Base-by-base conservation (phyloP, 2,113 vertebrate genomes). In the Hucho hucho region DNA sequence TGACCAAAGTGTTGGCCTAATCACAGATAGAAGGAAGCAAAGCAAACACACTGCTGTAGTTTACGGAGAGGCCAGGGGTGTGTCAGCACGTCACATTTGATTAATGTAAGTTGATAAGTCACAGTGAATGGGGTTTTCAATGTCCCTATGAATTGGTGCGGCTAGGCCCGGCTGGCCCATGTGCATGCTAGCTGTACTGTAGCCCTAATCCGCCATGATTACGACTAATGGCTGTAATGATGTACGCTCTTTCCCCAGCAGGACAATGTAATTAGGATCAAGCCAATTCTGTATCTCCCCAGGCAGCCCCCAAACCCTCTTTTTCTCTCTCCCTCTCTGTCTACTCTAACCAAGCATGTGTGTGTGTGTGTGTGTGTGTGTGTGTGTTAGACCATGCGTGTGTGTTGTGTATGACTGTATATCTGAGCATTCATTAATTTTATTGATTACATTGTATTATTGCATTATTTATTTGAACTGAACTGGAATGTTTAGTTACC, bases 191-290 rank as follows among this genome's bases (percentile, higher is more conserved):
- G 85, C 86, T 83, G 80, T 65, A 83, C 86, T 83, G 80, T 65
- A 83, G 87, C 90, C 91, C 86, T 94, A 94, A 95, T 94, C 89
- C 90, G 84, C 87, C 86, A 87, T 95, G 93, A 96, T 96, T 95
- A 92, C 87, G 90, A 89, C 92, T 95, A 96, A 96, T 95, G 93
- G 93, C 89, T 92, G 86, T 92, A 93, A 93, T 93, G 95, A 95
- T 93, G 91, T 85, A 82, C 87, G 89, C 90, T 94, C 94, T 92
- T 91, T 91, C 91, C 91, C 80, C 91, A 93, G 92, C 90, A 93
- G 94, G 93, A 92, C 92, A 88, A 88, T 89, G 87, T 87, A 94
- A 94, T 96, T 94, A 95, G 89, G 93, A 95, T 94, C 92, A 95
- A 92, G 92, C 84, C 82, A 92, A 93, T 93, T 94, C 93, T 94